Conservation (phyloP, 2,888 invertebrate species). For the Drosophila atripex region DNA sequence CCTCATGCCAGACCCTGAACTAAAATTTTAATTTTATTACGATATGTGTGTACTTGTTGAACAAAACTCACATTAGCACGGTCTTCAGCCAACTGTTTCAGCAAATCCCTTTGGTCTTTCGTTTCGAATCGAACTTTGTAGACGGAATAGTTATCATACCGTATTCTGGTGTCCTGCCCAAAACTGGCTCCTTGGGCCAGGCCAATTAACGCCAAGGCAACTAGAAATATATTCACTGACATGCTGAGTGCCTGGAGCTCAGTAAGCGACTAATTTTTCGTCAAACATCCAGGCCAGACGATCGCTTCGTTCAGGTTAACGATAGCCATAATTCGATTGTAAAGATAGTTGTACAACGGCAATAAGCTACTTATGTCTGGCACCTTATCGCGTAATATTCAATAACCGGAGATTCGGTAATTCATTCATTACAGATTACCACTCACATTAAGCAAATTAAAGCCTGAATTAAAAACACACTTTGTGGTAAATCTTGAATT, state of each 20-base stretch:
- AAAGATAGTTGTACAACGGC: constrained; percentile 27
- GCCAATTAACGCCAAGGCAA: not conserved
- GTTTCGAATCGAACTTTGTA: constrained; percentile 81
- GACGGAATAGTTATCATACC: constrained; percentile 67
- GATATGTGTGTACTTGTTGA: not conserved
- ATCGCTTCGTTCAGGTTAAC: not conserved
- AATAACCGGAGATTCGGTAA: not conserved
- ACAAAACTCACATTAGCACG: constrained; percentile 32
- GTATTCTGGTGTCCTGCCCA: constrained; percentile 28
- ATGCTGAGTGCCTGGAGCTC: constrained; percentile 15
- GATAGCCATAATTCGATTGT: constrained; percentile 17
- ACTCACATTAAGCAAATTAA: not conserved
- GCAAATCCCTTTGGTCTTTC: constrained; percentile 82
- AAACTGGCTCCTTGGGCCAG: constrained; percentile 10
- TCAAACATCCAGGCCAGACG: constrained; percentile 11
- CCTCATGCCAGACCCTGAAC: constrained; percentile 62
- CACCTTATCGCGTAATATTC: constrained; percentile 85
- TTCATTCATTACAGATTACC: not conserved
- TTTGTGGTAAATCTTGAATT: constrained; percentile 44
- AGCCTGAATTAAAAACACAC: not conserved
- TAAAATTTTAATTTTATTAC: not conserved
- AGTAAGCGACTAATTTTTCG: constrained; percentile 5
- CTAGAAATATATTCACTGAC: not conserved
- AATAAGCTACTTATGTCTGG: constrained; percentile 84
- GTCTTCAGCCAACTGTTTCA: constrained; percentile 59